phyloP scores from a whole-genome alignment of 2,113 vertebrate species.

The Zosterops pallidus region DNA sequence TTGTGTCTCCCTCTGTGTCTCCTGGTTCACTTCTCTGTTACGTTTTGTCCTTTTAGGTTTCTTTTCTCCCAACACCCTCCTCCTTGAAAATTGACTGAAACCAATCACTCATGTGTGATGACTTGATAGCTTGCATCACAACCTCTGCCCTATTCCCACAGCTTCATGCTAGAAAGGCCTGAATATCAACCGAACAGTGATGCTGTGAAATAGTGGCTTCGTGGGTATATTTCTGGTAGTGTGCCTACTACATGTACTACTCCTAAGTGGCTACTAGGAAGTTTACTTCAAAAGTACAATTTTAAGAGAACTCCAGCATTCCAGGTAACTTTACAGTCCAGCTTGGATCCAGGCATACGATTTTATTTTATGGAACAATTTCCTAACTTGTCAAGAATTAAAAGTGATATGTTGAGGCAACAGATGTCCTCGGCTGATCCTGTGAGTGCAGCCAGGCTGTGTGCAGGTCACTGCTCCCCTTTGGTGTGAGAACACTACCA shows the following conservation, averaged over 20 bases:
- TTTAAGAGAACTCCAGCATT: background rate
- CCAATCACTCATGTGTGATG: background rate
- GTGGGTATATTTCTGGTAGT: too few relatives aligned
- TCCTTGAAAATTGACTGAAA: background rate
- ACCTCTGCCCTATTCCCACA: background rate
- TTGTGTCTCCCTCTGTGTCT: background rate
- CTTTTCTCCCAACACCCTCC: background rate
- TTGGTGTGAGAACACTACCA: background rate
- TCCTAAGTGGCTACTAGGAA: background rate
- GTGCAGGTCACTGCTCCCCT: background rate
- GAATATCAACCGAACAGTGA: background rate
- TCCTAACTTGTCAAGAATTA: background rate
- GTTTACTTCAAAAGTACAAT: background rate
- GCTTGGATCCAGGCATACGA: background rate
- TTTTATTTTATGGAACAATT: background rate
- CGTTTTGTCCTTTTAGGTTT: background rate
- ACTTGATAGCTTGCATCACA: background rate
- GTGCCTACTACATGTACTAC: background rate
- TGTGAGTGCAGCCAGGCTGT: accelerated
- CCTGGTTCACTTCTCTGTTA: background rate
- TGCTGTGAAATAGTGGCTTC: background rate
- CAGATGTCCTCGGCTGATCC: background rate
- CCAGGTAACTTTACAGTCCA: background rate
- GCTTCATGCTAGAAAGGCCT: background rate
- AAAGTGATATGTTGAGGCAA: accelerated